These are phyloP conservation scores for Drosophila emarginata DNA, from an alignment of 2,888 invertebrate genomes.

Conservation along the genomic window DNA sequence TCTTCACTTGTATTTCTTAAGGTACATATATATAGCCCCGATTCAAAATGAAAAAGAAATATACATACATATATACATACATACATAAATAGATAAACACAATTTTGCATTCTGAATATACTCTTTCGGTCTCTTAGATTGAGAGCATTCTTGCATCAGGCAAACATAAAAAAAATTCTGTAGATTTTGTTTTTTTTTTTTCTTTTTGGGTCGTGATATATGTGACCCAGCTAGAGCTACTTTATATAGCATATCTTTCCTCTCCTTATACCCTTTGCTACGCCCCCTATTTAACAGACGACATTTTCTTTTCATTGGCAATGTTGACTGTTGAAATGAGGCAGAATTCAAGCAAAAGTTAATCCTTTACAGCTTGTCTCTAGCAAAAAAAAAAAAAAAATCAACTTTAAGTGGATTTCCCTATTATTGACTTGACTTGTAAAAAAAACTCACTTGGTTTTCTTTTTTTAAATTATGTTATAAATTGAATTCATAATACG, in stretches of 20 bases:
- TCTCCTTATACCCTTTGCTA: background rate
- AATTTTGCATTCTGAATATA: background rate
- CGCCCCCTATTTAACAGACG: background rate
- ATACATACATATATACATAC: too few relatives aligned
- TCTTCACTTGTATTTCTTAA: too few relatives aligned
- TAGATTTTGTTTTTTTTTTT: background rate
- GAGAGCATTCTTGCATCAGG: background rate
- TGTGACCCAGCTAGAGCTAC: slow-evolving; percentile 4
- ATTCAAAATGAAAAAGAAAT: too few relatives aligned
- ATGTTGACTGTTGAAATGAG: slow-evolving; percentile 18
- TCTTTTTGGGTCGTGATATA: slow-evolving; percentile 6
- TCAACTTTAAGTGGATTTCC: slow-evolving; percentile 1
- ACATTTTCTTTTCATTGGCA: slow-evolving; percentile 14
- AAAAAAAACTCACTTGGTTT: too few relatives aligned
- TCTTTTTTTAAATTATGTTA: too few relatives aligned
- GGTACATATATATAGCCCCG: too few relatives aligned
- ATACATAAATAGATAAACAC: too few relatives aligned
- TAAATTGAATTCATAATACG: too few relatives aligned
- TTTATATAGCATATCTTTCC: background rate
- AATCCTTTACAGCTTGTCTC: slow-evolving; percentile 3
- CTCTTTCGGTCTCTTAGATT: background rate
- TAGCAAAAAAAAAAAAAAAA: background rate
- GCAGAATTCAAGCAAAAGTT: slow-evolving; percentile 3
- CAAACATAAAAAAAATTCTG: background rate
- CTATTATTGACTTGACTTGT: background rate